Evolutionary conservation across 2,113 vertebrate species (phyloP).

Genomic region (Zeus faber): DNA sequence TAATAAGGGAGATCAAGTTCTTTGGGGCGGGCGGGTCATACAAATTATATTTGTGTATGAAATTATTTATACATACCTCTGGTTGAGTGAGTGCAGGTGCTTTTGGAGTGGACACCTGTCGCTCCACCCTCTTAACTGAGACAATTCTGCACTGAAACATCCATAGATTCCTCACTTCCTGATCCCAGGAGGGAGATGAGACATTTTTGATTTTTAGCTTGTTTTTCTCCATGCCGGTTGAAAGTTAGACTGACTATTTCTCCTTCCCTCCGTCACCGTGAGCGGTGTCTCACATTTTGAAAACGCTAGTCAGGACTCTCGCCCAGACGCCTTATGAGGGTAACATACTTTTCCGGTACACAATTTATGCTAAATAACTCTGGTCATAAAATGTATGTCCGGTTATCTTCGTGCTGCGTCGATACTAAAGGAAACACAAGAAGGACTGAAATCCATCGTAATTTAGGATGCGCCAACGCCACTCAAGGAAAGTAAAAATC

Average conservation of each 20-base stretch:
- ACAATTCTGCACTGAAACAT: conserved; percentile 21
- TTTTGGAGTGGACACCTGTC: background rate
- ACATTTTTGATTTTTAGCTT: conserved; percentile 20
- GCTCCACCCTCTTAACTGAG: conserved; percentile 8
- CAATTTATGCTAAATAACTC: conserved; percentile 21
- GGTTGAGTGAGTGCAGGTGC: background rate
- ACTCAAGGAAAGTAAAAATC: conserved; percentile 1
- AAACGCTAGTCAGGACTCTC: conserved; percentile 34
- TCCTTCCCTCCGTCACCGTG: conserved; percentile 24
- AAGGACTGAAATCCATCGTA: conserved; percentile 16
- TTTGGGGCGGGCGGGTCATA: conserved; percentile 11
- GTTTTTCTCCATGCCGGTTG: conserved; percentile 21
- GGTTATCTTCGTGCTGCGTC: conserved; percentile 10
- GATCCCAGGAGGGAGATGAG: conserved; percentile 16
- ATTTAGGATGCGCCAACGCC: conserved; percentile 22
- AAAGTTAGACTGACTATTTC: too few species aligned
- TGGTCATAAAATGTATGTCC: conserved; percentile 7
- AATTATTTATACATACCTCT: conserved; percentile 13
- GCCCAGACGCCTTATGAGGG: conserved; percentile 50
- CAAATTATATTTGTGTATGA: conserved; percentile 7
- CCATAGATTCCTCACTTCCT: conserved; percentile 10
- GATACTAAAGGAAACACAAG: conserved; percentile 13
- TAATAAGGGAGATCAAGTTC: conserved; percentile 3
- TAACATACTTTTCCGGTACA: conserved; percentile 15
- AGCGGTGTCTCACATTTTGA: conserved; percentile 22